Conservation (phyloP, 2,888 invertebrate species). For the Erebia aethiops region DNA sequence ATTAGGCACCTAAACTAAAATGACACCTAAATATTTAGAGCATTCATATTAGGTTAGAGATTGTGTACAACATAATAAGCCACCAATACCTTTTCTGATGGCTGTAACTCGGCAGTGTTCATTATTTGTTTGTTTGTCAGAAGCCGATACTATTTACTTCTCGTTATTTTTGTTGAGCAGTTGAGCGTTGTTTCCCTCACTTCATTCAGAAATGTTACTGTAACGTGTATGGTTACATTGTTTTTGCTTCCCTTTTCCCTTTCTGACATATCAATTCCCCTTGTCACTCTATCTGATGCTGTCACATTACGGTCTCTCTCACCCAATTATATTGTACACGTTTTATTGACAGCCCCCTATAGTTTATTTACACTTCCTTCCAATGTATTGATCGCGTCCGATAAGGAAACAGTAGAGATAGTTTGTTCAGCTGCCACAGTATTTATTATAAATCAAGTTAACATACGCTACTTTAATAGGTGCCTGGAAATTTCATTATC, state of each 20-base stretch:
- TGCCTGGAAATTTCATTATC: neutral
- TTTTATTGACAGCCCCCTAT: slow-evolving; percentile 24
- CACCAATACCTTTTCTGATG: too few species aligned
- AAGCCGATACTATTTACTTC: neutral
- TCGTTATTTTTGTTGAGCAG: neutral
- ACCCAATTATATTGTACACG: slow-evolving; percentile 30
- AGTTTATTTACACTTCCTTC: slow-evolving; percentile 22
- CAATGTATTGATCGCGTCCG: slow-evolving; percentile 21
- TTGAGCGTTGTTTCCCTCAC: neutral
- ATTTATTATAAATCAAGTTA: slow-evolving; percentile 13
- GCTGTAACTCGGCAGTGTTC: too few species aligned
- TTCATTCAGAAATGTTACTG: neutral
- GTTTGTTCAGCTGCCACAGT: slow-evolving; percentile 23
- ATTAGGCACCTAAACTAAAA: too few species aligned
- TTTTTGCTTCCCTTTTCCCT: slow-evolving; percentile 12
- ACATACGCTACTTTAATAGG: neutral
- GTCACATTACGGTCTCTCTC: slow-evolving; percentile 22
- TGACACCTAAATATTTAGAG: too few species aligned
- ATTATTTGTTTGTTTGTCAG: too few species aligned
- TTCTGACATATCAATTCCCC: slow-evolving; percentile 18
- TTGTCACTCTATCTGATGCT: slow-evolving; percentile 24
- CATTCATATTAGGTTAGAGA: too few species aligned
- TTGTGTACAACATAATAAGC: too few species aligned
- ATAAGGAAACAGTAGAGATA: neutral
- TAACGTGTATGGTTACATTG: slow-evolving; percentile 15